Conservation (phyloP, 2,113 vertebrate genomes). For the Clarias gariepinus region DNA sequence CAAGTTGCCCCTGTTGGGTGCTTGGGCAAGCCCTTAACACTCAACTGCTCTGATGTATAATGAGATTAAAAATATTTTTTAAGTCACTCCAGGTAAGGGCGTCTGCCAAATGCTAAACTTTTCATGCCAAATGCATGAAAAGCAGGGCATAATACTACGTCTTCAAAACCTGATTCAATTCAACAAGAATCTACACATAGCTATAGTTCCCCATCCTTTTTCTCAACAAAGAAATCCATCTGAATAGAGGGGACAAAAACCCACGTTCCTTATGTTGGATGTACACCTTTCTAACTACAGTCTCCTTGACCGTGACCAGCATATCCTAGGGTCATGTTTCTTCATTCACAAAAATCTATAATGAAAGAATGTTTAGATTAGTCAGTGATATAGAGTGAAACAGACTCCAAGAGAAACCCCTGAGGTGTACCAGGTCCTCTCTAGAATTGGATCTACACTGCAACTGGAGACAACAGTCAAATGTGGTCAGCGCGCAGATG, state of each 20-base stretch:
- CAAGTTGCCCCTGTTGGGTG: too few relatives aligned
- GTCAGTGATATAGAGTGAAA: neutral
- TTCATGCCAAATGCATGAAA: neutral
- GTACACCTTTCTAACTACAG: neutral
- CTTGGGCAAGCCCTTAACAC: too few relatives aligned
- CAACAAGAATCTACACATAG: neutral
- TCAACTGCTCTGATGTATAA: too few relatives aligned
- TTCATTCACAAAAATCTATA: neutral
- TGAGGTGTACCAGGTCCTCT: neutral
- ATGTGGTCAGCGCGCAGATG: neutral
- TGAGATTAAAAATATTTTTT: too few relatives aligned
- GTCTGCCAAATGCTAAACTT: too few relatives aligned
- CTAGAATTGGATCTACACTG: neutral
- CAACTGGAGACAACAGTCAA: neutral
- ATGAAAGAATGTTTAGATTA: neutral
- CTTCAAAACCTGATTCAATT: neutral
- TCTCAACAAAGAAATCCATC: neutral
- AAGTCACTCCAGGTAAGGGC: too few relatives aligned
- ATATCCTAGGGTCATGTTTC: neutral
- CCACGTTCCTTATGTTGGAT: neutral
- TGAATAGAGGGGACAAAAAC: neutral
- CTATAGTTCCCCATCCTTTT: neutral
- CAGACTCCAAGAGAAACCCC: neutral
- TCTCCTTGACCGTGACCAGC: neutral
- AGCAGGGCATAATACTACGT: neutral